Base-by-base conservation (phyloP, 1,140 invertebrate species). In the Orius laevigatus region DNA sequence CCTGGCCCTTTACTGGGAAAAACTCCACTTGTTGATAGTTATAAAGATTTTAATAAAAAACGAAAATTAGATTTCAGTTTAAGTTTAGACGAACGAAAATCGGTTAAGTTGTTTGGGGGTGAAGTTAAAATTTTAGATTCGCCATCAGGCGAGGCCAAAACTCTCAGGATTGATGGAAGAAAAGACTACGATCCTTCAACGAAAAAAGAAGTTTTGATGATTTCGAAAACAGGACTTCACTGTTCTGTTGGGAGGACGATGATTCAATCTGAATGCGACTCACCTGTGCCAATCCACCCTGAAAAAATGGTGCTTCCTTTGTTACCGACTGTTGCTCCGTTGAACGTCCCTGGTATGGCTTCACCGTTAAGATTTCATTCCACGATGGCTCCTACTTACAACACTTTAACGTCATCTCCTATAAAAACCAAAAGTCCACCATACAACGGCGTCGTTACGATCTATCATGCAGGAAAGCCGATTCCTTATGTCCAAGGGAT, bases 401-500 rank as follows among this genome's bases (percentile, higher is more conserved):
- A 82, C 63, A 79, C 82, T 0, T 59, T 84, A 39, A 73, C 71
- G 11, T 62, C 25, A 63, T 31, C 10, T 41, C 48, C 47, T 2
- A 15, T 52, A 9, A 49, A 48, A 20, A 32, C 45, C 11, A 14
- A 31, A 16, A 16, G 41, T 10, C 50, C 32, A 1, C 35, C 48
- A 4, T 54, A 54, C 34, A 48, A 46, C 31, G 52, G 53, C 11
- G 54, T 59, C 6, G 48, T 60, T 6, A 57, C 59, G 1, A 58
- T 60, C 11, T 48, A 70, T 5, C 66, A 69, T 46, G 71, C 67
- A n/a, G 80, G 76, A n/a, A 81, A 81, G 60, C 62, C 78, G 6
- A 81, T 86, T 56, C 80, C 81, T 3, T 79, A 82, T 62, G 83
- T 88, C 4, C 84, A 84, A 2, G 85, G 84, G 9, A 89, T 89